phyloP scores from a whole-genome alignment of 2,113 vertebrate genomes.

The Equus przewalskii region DNA sequence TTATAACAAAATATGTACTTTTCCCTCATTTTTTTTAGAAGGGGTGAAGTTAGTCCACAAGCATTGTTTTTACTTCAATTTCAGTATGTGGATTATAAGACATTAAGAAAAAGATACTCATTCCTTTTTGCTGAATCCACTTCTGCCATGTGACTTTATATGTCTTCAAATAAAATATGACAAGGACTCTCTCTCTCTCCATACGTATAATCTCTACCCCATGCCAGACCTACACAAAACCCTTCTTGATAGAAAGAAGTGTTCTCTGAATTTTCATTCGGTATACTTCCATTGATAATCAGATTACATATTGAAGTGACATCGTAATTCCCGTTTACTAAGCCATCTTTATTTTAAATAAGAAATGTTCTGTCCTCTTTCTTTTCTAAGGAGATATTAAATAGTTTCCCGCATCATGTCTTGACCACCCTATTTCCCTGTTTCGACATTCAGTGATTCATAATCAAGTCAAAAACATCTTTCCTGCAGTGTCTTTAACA shows the following conservation, averaged over 20 bases:
- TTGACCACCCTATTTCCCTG: neutral
- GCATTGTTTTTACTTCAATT: conserved; percentile 18
- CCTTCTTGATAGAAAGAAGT: neutral
- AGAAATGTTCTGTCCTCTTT: neutral
- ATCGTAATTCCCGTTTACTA: neutral
- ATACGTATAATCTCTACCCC: neutral
- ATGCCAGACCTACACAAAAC: neutral
- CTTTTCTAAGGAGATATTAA: neutral
- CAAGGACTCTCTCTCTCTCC: neutral
- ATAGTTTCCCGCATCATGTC: neutral
- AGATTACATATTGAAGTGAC: neutral
- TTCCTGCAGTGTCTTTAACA: neutral
- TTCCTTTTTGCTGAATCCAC: conserved; percentile 58
- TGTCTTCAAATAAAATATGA: conserved; percentile 65
- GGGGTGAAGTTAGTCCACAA: conserved; percentile 28
- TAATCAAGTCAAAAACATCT: conserved; percentile 60
- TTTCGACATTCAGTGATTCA: conserved; percentile 51
- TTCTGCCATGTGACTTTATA: neutral
- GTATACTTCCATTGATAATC: conserved; percentile 17
- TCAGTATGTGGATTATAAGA: conserved; percentile 21
- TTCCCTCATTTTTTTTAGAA: neutral
- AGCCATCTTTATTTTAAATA: neutral
- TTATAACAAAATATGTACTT: neutral
- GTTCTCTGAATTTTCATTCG: neutral
- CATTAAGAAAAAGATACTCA: neutral